These are phyloP conservation scores for Coregonus ussuriensis DNA, from an alignment of 2,797 vertebrate genomes.

Conservation along the genomic window DNA sequence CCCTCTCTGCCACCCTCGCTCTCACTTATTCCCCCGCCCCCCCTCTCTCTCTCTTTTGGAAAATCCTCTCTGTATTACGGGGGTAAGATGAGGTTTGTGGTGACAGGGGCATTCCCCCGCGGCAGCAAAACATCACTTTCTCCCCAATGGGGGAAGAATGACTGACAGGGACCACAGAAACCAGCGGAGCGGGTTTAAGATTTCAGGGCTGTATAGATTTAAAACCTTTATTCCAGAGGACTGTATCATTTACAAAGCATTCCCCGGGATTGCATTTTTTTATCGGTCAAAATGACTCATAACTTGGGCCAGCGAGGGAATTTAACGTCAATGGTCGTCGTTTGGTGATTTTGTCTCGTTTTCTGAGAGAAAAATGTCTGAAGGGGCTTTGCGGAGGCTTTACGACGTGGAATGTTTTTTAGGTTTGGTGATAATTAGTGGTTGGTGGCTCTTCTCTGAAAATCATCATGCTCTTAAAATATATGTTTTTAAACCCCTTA, in stretches of 20 bases:
- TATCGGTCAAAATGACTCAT: slow-evolving; percentile 75
- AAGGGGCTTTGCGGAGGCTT: slow-evolving; percentile 45
- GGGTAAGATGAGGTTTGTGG: slow-evolving; percentile 65
- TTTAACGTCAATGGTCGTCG: slow-evolving; percentile 31
- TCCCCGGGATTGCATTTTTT: slow-evolving; percentile 61
- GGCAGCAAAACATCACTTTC: slow-evolving; percentile 77
- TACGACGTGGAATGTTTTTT: slow-evolving; percentile 60
- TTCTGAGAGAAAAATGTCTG: slow-evolving; percentile 37
- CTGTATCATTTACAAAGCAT: slow-evolving; percentile 72
- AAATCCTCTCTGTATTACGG: slow-evolving; percentile 44
- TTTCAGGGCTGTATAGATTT: slow-evolving; percentile 68
- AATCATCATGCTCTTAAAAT: slow-evolving; percentile 53
- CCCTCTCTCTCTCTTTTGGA: slow-evolving; percentile 22
- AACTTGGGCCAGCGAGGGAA: slow-evolving; percentile 36
- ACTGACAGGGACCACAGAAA: slow-evolving; percentile 73
- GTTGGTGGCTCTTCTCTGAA: slow-evolving; percentile 62
- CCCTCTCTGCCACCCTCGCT: background rate
- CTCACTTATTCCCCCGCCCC: background rate
- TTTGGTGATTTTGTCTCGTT: slow-evolving; percentile 57
- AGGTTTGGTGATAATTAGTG: slow-evolving; percentile 70
- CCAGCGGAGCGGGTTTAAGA: slow-evolving; percentile 62
- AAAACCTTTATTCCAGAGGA: slow-evolving; percentile 59
- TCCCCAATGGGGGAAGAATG: slow-evolving; percentile 58
- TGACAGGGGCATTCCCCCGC: slow-evolving; percentile 62
- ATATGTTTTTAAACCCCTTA: slow-evolving; percentile 45